Evolutionary conservation across 2,888 invertebrate genomes (phyloP), one percentile per base, ranked within the genome.

Genomic region (Mactromeris polynyma): DNA sequence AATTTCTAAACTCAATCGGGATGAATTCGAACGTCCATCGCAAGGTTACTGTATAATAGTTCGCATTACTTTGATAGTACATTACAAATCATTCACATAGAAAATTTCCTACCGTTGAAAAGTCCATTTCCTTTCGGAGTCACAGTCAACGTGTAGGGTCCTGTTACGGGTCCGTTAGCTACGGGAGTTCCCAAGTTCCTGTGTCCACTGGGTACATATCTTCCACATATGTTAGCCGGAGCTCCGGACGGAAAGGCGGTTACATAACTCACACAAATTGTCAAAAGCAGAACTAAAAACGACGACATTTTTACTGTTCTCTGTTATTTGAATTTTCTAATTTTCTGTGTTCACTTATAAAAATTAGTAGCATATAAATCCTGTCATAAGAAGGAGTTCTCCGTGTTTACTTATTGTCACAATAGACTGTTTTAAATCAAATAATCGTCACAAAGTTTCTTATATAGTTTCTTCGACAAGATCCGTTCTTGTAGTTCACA

Each of bases 161-260:
- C 92, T 9, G 89, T 86, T 31, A 21, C 36, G 2, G 89, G 92
- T 2, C 90, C 90, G 21, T 86, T 89, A 0, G 40, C 80, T 0
- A 90, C 86, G 0, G 90, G 90, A 11, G 92, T 92, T 7, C 86
- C 90, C 77, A 58, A 82, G 26, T 92, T 92, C 33, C 89, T 77
- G 73, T 92, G 92, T 9, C 90, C 88, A 14, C 88, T 85, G 21
- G 92, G 92, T 4, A 90, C 89, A 80, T 90, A 89, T 14, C 86
- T 79, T 14, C 92, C 92, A 54, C 92, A 92, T 19, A 92, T 92
- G 38, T 83, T 88, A 9, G 84, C 58, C 0, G 92, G 92, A n/a
- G 92, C 92, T 1, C 92, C 92, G 3, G 64, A 58, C n/a, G 90
- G 90, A 46, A 83, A 92, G 0, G 87, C 89, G 4, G 81, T 42